Percentiles rank a stretch among this genome's conserved stretches.
phyloP scores from a whole-genome alignment of 2,113 vertebrate genomes.

The Alexandromys fortis region DNA sequence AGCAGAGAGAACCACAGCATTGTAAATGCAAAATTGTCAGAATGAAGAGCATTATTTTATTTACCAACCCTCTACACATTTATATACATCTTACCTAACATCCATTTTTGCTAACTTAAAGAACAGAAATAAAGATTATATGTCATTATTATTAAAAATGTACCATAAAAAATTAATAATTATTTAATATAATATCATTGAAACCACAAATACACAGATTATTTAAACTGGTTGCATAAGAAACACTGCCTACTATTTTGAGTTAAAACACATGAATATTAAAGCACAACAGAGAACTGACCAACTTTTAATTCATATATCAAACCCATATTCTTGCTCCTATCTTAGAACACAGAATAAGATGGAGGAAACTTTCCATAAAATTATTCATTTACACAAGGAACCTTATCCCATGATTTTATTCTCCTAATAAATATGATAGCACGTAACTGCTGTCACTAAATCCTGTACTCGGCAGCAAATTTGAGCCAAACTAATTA shows the following conservation, averaged over 20 bases:
- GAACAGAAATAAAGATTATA: background rate
- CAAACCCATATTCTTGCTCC: background rate
- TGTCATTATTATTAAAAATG: background rate
- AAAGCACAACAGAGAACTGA: background rate
- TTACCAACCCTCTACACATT: background rate
- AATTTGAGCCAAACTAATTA: constrained; percentile 71
- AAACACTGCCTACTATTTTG: background rate
- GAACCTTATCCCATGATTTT: constrained; percentile 37
- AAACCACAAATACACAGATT: background rate
- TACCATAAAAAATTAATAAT: background rate
- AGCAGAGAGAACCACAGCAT: background rate
- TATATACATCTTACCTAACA: background rate
- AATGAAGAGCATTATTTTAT: background rate
- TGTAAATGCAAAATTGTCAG: background rate
- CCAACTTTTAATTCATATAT: background rate
- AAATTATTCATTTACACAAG: constrained; percentile 45
- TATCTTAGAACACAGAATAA: background rate
- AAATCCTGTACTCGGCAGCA: constrained; percentile 38
- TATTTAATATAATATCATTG: background rate
- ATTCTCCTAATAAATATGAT: constrained; percentile 50
- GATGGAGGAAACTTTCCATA: background rate
- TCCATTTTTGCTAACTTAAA: no score
- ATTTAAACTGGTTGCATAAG: background rate
- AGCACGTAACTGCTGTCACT: constrained; percentile 45
- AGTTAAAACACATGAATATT: background rate